Conservation (phyloP, 1,140 invertebrate species). For the Elymnias hypermnestra region DNA sequence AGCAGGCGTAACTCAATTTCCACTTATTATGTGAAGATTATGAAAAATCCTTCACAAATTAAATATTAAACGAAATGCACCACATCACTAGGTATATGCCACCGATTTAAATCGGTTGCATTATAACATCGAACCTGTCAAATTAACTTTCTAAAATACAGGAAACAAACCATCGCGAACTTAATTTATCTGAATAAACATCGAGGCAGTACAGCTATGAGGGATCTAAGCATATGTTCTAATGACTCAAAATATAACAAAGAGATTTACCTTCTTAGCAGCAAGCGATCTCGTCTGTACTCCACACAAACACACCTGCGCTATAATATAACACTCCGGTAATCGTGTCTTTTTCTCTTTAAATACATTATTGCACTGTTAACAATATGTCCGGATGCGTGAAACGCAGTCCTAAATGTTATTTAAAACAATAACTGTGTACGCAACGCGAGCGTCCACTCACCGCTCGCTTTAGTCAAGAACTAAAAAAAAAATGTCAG, state of each 20-base stretch:
- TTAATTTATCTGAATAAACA: background rate
- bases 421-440: constrained; percentile 33
- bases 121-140: constrained; percentile 27
- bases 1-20: too few species aligned
- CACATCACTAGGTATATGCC: background rate
- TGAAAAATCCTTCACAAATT: constrained; percentile 1
- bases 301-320: constrained; percentile 55
- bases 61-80: background rate
- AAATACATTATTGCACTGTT: constrained; percentile 72
- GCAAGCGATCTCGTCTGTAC: constrained; percentile 50
- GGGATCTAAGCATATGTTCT: constrained; percentile 52
- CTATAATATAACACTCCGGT: constrained; percentile 72
- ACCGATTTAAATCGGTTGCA: constrained; percentile 29
- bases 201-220: constrained; percentile 14
- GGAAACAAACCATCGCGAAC: constrained; percentile 14
- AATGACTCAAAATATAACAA: constrained; percentile 37
- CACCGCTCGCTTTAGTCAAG: constrained; percentile 35
- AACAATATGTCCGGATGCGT: constrained; percentile 49
- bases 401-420: constrained; percentile 50
- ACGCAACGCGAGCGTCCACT: constrained; percentile 39
- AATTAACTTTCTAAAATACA: constrained; percentile 45
- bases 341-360: constrained; percentile 70
- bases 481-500: constrained; percentile 66
- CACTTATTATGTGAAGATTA: too few species aligned
- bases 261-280: constrained; percentile 50